Evolutionary conservation across 2,797 vertebrate species (phyloP), one percentile per base, ranked within the genome.

Genomic region (Macropus fuliginosus): DNA sequence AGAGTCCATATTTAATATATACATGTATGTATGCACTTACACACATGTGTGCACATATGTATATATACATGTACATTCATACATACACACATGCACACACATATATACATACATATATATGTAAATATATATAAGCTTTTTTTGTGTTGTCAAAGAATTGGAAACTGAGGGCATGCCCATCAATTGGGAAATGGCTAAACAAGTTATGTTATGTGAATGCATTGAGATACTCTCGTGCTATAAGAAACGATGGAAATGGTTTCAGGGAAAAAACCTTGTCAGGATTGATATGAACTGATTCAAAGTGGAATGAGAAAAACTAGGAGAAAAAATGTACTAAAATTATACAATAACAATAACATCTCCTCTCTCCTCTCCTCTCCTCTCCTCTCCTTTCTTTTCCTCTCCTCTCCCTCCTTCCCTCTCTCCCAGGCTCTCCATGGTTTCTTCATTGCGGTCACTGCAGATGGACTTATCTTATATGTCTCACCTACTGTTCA

Each of bases 401-500:
- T 59, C 28, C 11, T 11, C 57, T 59, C 29, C 57, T 29, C 28
- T 31, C 57, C 10, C 31, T 31, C 91, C 97, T 95, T 96, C 55
- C 18, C 59, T 92, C 95, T 16, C 91, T 96, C 95, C 97, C 97
- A 99, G 99, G 98, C 98, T n/a, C 98, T 99, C 29, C 99, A 99
- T 12, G 99, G 99, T 0, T 99, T 99, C 96, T 98, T 99, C 91
- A 93, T 99, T 9, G 98, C 99, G 0, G 98, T 99, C 97, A 99
- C 99, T 0, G 98, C 98, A 91, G 98, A 98, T 0, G 99, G 99
- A 24, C 98, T 98, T 97, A 99, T 99, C 98, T 99, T 99, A 98
- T 99, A 99, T 93, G 98, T 99, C 95, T 99, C 99, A 91, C 98
- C 99, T 94, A 99, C 99, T 40, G 99, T 99, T 97, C 99, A 99